Conservation (phyloP, 2,888 invertebrate genomes). For the Nomada goodeniana region DNA sequence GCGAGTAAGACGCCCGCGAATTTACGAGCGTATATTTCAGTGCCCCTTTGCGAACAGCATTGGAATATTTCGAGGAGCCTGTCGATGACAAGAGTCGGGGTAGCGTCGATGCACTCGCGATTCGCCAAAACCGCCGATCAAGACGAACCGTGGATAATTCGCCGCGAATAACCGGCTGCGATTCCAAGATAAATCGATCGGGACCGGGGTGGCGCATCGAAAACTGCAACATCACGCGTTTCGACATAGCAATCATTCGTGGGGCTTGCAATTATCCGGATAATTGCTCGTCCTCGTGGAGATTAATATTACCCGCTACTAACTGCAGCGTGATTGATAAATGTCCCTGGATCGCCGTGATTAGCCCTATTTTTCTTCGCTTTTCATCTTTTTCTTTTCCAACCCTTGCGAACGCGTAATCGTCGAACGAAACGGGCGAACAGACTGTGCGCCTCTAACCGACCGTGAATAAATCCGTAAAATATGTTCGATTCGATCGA, state of each 20-base stretch:
- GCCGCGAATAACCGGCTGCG: slow-evolving; percentile 30
- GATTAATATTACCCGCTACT: slow-evolving; percentile 37
- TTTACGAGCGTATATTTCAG: slow-evolving; percentile 38
- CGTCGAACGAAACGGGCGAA: background rate
- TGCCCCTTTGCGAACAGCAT: background rate
- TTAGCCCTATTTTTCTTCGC: slow-evolving; percentile 20
- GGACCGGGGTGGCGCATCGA: slow-evolving; percentile 8
- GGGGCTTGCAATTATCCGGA: slow-evolving; percentile 38
- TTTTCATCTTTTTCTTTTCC: no score
- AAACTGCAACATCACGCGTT: slow-evolving; percentile 47
- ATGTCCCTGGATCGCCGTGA: slow-evolving; percentile 32
- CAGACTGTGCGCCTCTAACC: background rate
- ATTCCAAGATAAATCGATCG: slow-evolving; percentile 38
- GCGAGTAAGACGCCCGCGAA: slow-evolving; percentile 25
- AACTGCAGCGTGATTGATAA: slow-evolving; percentile 43
- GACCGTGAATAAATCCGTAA: background rate
- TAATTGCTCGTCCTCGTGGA: slow-evolving; percentile 40
- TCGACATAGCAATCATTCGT: slow-evolving; percentile 41
- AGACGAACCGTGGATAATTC: slow-evolving; percentile 29
- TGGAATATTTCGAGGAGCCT: background rate
- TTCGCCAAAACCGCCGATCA: slow-evolving; percentile 22
- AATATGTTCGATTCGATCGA: slow-evolving; percentile 1
- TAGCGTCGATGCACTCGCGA: background rate
- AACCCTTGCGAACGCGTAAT: no score
- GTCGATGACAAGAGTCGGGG: background rate